A percentile compares a stretch with the other conserved stretches of the same genome.
phyloP scores from a whole-genome alignment of 2,113 vertebrate genomes.

The Numida meleagris region DNA sequence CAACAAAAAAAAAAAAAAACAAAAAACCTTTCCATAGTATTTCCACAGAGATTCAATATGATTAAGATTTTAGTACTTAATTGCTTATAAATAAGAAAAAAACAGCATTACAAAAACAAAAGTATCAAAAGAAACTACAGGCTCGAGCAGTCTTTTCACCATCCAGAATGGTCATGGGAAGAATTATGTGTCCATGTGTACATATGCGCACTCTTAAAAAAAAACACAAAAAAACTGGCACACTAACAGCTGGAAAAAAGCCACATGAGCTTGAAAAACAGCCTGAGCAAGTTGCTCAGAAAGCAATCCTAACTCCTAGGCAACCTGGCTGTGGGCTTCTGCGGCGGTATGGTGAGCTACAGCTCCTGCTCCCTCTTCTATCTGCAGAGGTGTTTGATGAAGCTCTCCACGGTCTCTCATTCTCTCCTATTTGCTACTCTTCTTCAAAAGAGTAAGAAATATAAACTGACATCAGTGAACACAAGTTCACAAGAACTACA shows the following conservation, averaged over 20 bases:
- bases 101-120: neutral
- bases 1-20: neutral
- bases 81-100: neutral
- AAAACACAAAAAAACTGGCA: neutral
- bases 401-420: neutral
- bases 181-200: neutral
- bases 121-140: neutral
- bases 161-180: neutral
- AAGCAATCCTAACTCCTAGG: neutral
- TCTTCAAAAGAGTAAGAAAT: neutral
- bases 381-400: neutral
- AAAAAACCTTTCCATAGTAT: neutral
- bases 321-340: neutral
- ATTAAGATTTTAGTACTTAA: neutral
- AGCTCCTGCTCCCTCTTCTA: neutral
- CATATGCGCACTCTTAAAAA: no score
- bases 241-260: neutral
- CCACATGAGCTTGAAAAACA: neutral
- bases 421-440: neutral
- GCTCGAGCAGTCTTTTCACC: neutral
- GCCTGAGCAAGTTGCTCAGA: neutral
- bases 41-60: neutral
- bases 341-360: neutral
- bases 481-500: neutral
- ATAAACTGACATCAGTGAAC: neutral